Evolutionary conservation across 2,888 invertebrate genomes (phyloP).

Genomic region (Caenorhabditis zanzibari): DNA sequence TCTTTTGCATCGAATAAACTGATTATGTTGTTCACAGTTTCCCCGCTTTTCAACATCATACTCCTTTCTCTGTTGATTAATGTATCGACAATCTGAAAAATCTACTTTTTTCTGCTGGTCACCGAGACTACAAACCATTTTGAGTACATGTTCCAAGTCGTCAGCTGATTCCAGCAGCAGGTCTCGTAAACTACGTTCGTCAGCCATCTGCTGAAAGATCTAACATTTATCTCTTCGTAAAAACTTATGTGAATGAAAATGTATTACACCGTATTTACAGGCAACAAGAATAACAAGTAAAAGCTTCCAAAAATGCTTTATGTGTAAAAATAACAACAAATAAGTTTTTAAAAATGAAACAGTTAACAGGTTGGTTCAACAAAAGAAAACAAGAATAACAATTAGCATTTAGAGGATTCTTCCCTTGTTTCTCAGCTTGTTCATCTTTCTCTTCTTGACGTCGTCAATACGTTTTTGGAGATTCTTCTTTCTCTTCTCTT

Average conservation of each 20-base stretch:
- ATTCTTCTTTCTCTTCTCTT: constrained; percentile 85
- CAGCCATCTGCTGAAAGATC: constrained; percentile 24
- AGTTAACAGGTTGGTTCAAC: constrained; percentile 26
- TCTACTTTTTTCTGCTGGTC: neutral
- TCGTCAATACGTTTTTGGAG: constrained; percentile 77
- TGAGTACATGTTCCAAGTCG: constrained; percentile 73
- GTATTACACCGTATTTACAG: too few species aligned
- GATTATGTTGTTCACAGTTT: constrained; percentile 37
- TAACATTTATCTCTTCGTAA: neutral
- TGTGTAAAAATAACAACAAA: constrained; percentile 17
- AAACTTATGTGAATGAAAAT: neutral
- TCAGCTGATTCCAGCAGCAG: constrained; percentile 71
- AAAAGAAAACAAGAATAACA: constrained; percentile 18
- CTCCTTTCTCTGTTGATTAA: constrained; percentile 70
- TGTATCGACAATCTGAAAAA: constrained; percentile 69
- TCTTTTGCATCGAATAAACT: constrained; percentile 69
- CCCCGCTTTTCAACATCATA: constrained; percentile 41
- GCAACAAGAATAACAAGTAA: neutral
- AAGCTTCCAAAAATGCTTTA: constrained; percentile 1
- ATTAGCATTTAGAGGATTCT: constrained; percentile 69
- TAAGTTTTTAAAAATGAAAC: constrained; percentile 7
- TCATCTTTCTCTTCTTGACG: constrained; percentile 76
- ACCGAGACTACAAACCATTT: constrained; percentile 53
- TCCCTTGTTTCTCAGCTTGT: constrained; percentile 77
- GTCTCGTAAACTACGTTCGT: constrained; percentile 71